A percentile compares a stretch with the other conserved stretches of the same genome.
Conservation (phyloP, 2,888 invertebrate genomes). For the Acanthosepion esculentum region DNA sequence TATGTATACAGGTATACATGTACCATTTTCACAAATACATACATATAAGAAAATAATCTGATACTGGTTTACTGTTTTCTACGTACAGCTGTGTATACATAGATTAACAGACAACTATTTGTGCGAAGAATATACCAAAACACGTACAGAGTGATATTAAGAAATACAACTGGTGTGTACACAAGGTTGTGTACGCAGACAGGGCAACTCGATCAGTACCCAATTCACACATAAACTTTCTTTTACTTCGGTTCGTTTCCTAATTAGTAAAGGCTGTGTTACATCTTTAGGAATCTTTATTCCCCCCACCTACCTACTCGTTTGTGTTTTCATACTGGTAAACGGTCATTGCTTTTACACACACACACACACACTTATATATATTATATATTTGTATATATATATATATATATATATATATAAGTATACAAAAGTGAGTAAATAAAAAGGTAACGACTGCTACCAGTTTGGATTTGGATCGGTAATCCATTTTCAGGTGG, state of each 20-base stretch:
- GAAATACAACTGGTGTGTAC: background rate
- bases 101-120: background rate
- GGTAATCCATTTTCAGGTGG: background rate
- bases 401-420: no score
- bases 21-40: background rate
- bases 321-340: background rate
- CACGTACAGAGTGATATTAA: background rate
- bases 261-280: background rate
- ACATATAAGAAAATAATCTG: background rate
- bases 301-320: background rate
- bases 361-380: no score
- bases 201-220: background rate
- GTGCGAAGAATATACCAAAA: background rate
- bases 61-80: background rate
- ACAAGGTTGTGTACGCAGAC: background rate
- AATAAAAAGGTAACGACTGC: background rate
- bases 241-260: background rate
- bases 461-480: background rate
- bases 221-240: background rate
- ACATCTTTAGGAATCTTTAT: background rate
- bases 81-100: background rate
- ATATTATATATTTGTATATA: no score
- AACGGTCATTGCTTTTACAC: background rate
- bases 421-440: background rate
- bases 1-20: background rate